Evolutionary conservation across 2,888 invertebrate genomes (phyloP).

Genomic region (Melinaea marsaeus): DNA sequence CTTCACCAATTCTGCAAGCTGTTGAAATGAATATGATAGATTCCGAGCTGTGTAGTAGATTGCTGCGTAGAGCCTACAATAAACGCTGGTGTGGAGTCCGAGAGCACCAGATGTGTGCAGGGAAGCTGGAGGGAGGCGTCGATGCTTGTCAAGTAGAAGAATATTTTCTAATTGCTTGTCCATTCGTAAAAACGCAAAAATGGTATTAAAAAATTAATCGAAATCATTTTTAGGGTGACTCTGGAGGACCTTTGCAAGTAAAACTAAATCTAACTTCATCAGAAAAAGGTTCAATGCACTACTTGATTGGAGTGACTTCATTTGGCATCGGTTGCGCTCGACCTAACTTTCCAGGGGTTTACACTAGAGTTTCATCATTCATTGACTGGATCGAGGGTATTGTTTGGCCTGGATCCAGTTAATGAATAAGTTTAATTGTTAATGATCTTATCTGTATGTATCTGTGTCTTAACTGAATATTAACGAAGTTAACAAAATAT

Average conservation of each 20-base stretch:
- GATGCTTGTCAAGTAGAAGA: constrained; percentile 34
- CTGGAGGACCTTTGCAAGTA: constrained; percentile 82
- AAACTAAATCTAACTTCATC: constrained; percentile 38
- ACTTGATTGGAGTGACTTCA: constrained; percentile 57
- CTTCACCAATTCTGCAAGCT: constrained; percentile 33
- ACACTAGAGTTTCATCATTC: constrained; percentile 53
- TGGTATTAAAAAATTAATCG: background rate
- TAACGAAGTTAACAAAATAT: constrained; percentile 16
- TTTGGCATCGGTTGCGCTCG: constrained; percentile 56
- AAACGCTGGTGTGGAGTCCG: constrained; percentile 36
- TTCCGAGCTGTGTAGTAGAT: constrained; percentile 29
- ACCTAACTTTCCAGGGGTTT: constrained; percentile 51
- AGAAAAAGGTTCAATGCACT: constrained; percentile 43
- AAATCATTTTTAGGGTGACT: constrained; percentile 77
- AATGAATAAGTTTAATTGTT: background rate
- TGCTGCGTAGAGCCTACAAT: constrained; percentile 31
- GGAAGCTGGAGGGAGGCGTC: constrained; percentile 32
- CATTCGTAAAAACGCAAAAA: background rate
- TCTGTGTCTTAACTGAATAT: background rate
- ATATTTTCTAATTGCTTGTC: background rate
- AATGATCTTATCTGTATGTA: background rate
- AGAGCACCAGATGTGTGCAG: constrained; percentile 34
- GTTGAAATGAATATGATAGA: constrained; percentile 38
- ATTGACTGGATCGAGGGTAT: constrained; percentile 56
- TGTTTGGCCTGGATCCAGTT: constrained; percentile 44